Percentiles rank a stretch among this genome's conserved stretches.
These are phyloP conservation scores for Drosophila sturtevanti DNA, from an alignment of 1,140 invertebrate species.

Conservation along the genomic window DNA sequence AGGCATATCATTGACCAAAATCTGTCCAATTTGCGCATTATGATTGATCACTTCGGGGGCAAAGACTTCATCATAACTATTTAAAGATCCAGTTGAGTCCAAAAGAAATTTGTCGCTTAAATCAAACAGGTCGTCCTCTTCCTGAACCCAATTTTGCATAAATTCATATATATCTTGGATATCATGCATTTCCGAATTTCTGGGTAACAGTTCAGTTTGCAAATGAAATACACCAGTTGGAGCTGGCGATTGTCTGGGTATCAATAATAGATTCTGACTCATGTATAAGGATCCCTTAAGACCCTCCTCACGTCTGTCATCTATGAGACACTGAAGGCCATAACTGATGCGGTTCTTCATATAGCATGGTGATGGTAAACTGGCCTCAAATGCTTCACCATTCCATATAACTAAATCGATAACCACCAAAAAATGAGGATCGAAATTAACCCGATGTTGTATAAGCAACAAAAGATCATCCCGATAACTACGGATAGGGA, in stretches of 20 bases:
- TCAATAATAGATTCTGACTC: constrained; percentile 66
- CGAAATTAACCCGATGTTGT: constrained; percentile 83
- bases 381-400: constrained; percentile 83
- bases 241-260: constrained; percentile 62
- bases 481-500: constrained; percentile 83
- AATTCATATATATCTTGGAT: constrained; percentile 75
- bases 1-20: constrained; percentile 52
- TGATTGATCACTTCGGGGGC: constrained; percentile 48
- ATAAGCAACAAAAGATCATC: constrained; percentile 84
- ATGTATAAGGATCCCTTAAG: constrained; percentile 72
- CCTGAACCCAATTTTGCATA: constrained; percentile 61
- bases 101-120: constrained; percentile 27
- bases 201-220: constrained; percentile 56
- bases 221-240: constrained; percentile 69
- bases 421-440: constrained; percentile 77
- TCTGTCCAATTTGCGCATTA: constrained; percentile 33
- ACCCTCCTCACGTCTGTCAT: constrained; percentile 64
- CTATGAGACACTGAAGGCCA: constrained; percentile 82
- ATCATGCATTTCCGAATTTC: constrained; percentile 73
- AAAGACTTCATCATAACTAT: constrained; percentile 28
- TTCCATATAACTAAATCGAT: constrained; percentile 84
- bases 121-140: constrained; percentile 52
- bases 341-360: constrained; percentile 59
- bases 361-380: constrained; percentile 82
- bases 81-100: not conserved